phyloP scores from a whole-genome alignment of 2,113 vertebrate genomes.

The Edolisoma coerulescens region DNA sequence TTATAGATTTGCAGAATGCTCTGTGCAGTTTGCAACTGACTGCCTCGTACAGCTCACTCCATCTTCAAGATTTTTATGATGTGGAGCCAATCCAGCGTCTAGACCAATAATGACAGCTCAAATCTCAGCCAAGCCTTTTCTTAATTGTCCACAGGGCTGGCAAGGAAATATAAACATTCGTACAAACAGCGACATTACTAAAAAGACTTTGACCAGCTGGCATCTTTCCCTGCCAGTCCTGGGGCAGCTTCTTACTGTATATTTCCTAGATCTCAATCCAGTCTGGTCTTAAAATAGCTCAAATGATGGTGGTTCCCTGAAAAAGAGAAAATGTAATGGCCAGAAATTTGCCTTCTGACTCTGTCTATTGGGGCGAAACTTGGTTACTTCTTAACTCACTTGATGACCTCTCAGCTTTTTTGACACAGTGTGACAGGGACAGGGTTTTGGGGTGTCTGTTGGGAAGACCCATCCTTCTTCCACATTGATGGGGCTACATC shows the following conservation, averaged over 20 bases:
- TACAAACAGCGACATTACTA: not conserved
- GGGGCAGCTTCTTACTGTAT: conserved; percentile 17
- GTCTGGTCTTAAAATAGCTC: conserved; percentile 22
- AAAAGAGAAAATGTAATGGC: not conserved
- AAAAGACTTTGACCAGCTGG: conserved; percentile 32
- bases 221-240: conserved; percentile 35
- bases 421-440: not conserved
- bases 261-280: conserved; percentile 43
- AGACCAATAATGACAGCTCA: conserved; percentile 67
- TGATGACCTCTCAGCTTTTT: not conserved
- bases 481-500: not conserved
- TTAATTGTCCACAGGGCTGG: conserved; percentile 70
- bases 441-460: not conserved
- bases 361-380: not conserved
- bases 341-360: not conserved
- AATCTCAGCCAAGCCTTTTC: conserved; percentile 59
- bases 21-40: not conserved
- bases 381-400: not conserved
- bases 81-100: conserved; percentile 51
- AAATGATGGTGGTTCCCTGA: not conserved
- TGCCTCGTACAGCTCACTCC: not conserved
- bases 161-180: conserved; percentile 31
- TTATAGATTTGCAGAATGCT: not conserved
- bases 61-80: conserved; percentile 41
- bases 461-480: not conserved